A percentile compares a stretch with the other conserved stretches of the same genome.
Evolutionary conservation across 2,888 invertebrate genomes (phyloP).

Genomic region (Xanthia icteritia): DNA sequence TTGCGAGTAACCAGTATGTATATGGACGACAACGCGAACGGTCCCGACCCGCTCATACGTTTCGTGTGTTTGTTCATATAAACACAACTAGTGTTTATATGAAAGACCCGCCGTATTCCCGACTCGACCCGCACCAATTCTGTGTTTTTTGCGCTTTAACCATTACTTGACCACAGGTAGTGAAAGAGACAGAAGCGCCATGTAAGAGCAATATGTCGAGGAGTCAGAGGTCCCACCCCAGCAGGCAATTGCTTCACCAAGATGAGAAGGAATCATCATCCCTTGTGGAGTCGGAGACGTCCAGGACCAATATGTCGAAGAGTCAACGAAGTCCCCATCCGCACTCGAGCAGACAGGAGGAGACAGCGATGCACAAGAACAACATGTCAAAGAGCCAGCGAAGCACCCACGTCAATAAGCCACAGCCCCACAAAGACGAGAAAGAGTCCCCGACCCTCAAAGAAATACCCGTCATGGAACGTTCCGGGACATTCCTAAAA

Average conservation of each 20-base stretch:
- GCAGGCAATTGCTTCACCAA: slow-evolving; percentile 46
- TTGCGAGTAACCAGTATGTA: background rate
- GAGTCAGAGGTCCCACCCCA: slow-evolving; percentile 43
- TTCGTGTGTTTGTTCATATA: background rate
- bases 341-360: slow-evolving; percentile 62
- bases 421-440: slow-evolving; percentile 40
- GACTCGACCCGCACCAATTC: background rate
- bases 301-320: slow-evolving; percentile 53
- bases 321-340: slow-evolving; percentile 33
- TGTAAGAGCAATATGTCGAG: slow-evolving; percentile 51
- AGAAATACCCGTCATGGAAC: slow-evolving; percentile 84
- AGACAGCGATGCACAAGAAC: slow-evolving; percentile 54
- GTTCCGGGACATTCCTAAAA: slow-evolving; percentile 94
- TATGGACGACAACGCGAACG: background rate
- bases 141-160: background rate
- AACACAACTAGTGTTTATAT: too few relatives aligned
- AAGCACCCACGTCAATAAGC: slow-evolving; percentile 50
- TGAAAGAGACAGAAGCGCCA: slow-evolving; percentile 70
- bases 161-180: slow-evolving; percentile 50
- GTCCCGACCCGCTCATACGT: background rate
- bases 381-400: slow-evolving; percentile 41
- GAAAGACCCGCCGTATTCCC: background rate
- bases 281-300: slow-evolving; percentile 35
- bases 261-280: slow-evolving; percentile 55
- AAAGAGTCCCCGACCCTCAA: slow-evolving; percentile 50